Conservation (phyloP, 2,888 invertebrate species). For the Sarcophaga carnaria region DNA sequence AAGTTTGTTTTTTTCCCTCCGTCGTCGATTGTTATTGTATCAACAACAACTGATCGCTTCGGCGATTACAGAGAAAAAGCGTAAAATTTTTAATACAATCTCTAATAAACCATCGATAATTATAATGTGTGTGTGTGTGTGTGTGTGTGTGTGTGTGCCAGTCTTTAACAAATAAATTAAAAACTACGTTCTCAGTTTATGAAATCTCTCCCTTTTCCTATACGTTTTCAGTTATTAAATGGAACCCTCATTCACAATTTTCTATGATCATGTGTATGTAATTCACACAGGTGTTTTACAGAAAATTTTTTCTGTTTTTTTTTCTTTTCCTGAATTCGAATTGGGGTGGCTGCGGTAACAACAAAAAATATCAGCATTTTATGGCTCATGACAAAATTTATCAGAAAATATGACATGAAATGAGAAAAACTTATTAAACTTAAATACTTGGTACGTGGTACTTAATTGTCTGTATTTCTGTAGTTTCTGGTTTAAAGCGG, state of each 20-base stretch:
- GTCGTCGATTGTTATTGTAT: neutral
- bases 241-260: neutral
- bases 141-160: constrained; percentile 29
- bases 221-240: neutral
- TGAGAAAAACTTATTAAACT: constrained; percentile 58
- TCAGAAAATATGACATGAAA: neutral
- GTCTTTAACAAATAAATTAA: constrained; percentile 52
- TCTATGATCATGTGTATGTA: constrained; percentile 9
- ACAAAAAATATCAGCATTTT: constrained; percentile 29
- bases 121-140: constrained; percentile 32
- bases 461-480: constrained; percentile 25
- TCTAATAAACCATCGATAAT: constrained; percentile 43
- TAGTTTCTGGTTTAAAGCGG: constrained; percentile 34
- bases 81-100: constrained; percentile 60
- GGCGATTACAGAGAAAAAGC: constrained; percentile 47
- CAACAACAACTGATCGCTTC: constrained; percentile 36
- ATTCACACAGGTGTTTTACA: constrained; percentile 62
- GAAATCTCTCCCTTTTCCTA: constrained; percentile 48
- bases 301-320: neutral
- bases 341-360: constrained; percentile 38
- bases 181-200: constrained; percentile 5
- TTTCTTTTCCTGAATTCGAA: constrained; percentile 6
- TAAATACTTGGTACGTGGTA: constrained; percentile 64
- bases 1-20: too few species aligned
- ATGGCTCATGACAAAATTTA: constrained; percentile 50